Base-by-base conservation (phyloP, 2,797 vertebrate species). In the Hemibagrus guttatus region DNA sequence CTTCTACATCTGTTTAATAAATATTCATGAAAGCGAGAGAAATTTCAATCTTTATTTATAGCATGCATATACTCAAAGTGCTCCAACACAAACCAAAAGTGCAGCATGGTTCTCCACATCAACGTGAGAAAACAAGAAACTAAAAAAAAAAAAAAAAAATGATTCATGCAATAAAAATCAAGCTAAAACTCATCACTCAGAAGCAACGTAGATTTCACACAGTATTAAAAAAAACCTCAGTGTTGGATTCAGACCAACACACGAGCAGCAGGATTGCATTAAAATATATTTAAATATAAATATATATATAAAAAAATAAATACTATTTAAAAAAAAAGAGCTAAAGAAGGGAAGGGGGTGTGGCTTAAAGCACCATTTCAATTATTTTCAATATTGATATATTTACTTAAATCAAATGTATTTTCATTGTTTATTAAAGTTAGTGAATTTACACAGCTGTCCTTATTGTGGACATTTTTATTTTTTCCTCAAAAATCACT, bases 41-140 rank as follows among this genome's bases (percentile, higher is more conserved):
- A 35, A 58, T 71, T 69, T 59, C 49, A 87, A 84, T 23, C 76
- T 90, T 90, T 90, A 89, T 87, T 87, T 90, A 85, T 61, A 58
- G 46, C 61, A 79, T 58, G 66, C 76, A 76, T 56, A 71, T n/a
- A 63, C 39, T 6, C 72, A 61, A 42, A 58, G 66, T 88, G 80
- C 42, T 64, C 19, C 71, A 58, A 84, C 35, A 79, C 39, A 52
- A 84, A 49, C 26, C 19, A 21, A 64, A 88, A 88, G 86, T 90
- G 86, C 87, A 87, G 21, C 31, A 35, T 2, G 21, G 13, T 42
- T 39, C 12, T 35, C 19, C 56, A 81, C 35, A 9, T 46, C 58
- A 14, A 11, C 14, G 31, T 26, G 58, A 61, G n/a, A 42, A 61
- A 42, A 16, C 23, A n/a, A n/a, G n/a, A n/a, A n/a, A n/a, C n/a